These are phyloP conservation scores for Lycocerus yunnanus DNA, from an alignment of 2,888 invertebrate species.

Conservation along the genomic window DNA sequence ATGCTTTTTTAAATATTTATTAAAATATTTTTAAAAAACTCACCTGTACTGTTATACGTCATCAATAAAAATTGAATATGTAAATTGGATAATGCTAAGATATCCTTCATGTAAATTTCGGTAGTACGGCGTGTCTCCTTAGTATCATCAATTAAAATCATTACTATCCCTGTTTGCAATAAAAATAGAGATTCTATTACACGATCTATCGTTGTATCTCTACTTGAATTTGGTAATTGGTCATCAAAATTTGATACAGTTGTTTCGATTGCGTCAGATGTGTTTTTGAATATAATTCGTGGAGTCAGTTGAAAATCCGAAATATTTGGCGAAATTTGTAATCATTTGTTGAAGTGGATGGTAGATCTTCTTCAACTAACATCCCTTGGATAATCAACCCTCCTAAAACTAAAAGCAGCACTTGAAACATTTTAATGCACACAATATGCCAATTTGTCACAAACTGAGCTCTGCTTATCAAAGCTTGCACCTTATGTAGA, in stretches of 20 bases:
- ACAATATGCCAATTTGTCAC: background rate
- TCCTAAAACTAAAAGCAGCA: background rate
- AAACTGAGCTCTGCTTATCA: background rate
- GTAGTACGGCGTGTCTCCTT: conserved; percentile 36
- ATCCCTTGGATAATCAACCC: background rate
- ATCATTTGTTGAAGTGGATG: background rate
- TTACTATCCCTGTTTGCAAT: conserved; percentile 34
- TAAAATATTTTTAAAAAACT: conserved; percentile 3
- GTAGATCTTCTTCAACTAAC: background rate
- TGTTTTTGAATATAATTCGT: background rate
- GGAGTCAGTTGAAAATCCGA: background rate
- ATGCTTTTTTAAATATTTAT: no score
- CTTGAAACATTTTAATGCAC: background rate
- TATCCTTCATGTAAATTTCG: conserved; percentile 36
- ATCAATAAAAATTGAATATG: conserved; percentile 44
- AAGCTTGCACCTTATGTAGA: conserved; percentile 11
- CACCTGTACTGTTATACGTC: conserved; percentile 49
- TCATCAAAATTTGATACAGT: background rate
- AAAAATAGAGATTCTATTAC: background rate
- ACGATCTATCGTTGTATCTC: background rate
- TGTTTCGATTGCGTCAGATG: background rate
- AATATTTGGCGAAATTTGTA: background rate
- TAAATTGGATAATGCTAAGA: conserved; percentile 32
- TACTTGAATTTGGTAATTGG: no score
- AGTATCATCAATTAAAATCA: conserved; percentile 44